Percentiles rank a stretch among this genome's conserved stretches.
phyloP scores from a whole-genome alignment of 1,140 invertebrate species.

The Venturia canescens region DNA sequence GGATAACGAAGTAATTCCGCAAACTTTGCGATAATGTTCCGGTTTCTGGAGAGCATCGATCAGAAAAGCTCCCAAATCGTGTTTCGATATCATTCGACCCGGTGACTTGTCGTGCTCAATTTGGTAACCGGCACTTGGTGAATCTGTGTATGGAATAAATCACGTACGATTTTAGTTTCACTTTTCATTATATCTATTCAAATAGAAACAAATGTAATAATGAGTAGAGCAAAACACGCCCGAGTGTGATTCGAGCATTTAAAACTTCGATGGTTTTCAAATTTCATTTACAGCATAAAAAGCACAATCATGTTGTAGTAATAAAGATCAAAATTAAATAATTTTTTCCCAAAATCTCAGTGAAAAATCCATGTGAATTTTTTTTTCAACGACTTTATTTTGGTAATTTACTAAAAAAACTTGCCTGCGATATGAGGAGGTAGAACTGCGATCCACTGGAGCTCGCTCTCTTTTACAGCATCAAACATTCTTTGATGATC shows the following conservation, averaged over 20 bases:
- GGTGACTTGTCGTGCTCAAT: slow-evolving; percentile 80
- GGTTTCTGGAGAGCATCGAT: slow-evolving; percentile 82
- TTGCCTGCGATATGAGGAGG: slow-evolving; percentile 89
- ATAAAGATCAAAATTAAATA: not conserved
- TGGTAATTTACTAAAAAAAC: too few relatives aligned
- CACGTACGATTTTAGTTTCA: not conserved
- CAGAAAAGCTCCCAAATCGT: slow-evolving; percentile 86
- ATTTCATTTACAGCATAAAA: too few relatives aligned
- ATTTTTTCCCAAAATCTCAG: too few relatives aligned
- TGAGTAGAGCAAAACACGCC: not conserved
- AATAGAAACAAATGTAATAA: not conserved
- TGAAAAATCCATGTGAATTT: too few relatives aligned
- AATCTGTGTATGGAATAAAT: slow-evolving; percentile 75
- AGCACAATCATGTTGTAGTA: too few relatives aligned
- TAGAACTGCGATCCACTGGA: slow-evolving; percentile 87
- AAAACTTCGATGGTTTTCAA: too few relatives aligned
- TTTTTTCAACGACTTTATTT: too few relatives aligned
- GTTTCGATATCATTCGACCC: slow-evolving; percentile 84
- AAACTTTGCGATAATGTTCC: slow-evolving; percentile 83
- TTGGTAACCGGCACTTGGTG: slow-evolving; percentile 77
- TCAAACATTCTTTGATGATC: slow-evolving; percentile 89
- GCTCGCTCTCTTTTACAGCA: slow-evolving; percentile 80
- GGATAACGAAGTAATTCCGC: slow-evolving; percentile 81
- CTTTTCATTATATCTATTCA: not conserved
- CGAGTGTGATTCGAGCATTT: too few relatives aligned